A percentile compares a stretch with the other conserved stretches of the same genome.
phyloP scores from a whole-genome alignment of 2,888 invertebrate species.

The Drosophila rellima region DNA sequence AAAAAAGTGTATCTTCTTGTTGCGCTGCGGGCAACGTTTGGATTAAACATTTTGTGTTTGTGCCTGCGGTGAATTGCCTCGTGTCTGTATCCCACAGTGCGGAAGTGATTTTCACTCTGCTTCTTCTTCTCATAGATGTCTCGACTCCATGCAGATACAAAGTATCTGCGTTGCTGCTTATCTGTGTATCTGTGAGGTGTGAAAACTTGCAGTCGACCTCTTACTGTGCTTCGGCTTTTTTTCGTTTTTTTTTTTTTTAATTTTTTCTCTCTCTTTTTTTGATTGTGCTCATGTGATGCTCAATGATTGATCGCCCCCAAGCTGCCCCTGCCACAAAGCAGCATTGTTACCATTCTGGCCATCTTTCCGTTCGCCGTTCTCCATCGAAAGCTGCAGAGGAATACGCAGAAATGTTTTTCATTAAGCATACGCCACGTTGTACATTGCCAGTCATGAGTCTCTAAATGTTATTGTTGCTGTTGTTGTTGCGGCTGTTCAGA shows the following conservation, averaged over 20 bases:
- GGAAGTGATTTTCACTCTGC: constrained; percentile 37
- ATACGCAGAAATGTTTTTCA: constrained; percentile 43
- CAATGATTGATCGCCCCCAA: constrained; percentile 41
- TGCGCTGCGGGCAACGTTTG: constrained; percentile 11
- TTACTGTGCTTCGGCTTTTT: constrained; percentile 6
- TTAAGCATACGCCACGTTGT: constrained; percentile 71
- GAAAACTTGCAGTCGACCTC: constrained; percentile 46
- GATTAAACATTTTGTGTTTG: constrained; percentile 1
- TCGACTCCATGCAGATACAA: constrained; percentile 9
- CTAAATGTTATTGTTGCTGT: constrained; percentile 16
- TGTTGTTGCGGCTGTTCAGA: constrained; percentile 28
- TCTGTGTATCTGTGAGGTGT: constrained; percentile 49
- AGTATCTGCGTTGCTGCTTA: not conserved
- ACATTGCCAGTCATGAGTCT: constrained; percentile 31
- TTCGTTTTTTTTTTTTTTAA: not conserved
- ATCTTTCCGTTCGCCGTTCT: not conserved
- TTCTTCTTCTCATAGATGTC: not conserved
- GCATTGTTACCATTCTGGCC: not conserved
- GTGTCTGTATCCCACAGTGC: constrained; percentile 45
- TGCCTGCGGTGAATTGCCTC: constrained; percentile 14
- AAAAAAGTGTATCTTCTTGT: not conserved
- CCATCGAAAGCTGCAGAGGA: not conserved
- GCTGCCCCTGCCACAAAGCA: constrained; percentile 4
- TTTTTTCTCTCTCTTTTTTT: constrained; percentile 3
- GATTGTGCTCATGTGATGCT: constrained; percentile 36